Conservation (phyloP, 2,888 invertebrate genomes). For the Sinopyrophorus schimmeli region DNA sequence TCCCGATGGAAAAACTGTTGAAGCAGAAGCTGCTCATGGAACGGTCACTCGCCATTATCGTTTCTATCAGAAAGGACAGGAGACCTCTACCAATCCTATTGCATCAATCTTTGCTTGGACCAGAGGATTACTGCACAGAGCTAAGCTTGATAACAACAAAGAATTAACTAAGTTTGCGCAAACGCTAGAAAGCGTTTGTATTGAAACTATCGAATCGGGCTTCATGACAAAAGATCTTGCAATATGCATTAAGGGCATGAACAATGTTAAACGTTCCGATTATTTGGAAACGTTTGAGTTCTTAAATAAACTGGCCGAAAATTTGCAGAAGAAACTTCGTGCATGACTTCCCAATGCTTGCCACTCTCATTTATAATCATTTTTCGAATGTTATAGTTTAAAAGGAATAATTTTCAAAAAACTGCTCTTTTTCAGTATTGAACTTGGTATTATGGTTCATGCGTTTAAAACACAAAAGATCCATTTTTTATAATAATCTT, state of each 20-base stretch:
- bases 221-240: conserved; percentile 98
- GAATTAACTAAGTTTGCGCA: conserved; percentile 79
- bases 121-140: conserved; percentile 88
- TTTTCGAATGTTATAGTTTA: too few species aligned
- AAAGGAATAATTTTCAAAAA: too few species aligned
- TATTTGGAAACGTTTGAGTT: conserved; percentile 98
- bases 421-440: too few species aligned
- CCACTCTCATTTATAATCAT: conserved; percentile 9
- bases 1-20: conserved; percentile 97
- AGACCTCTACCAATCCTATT: conserved; percentile 98
- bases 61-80: conserved; percentile 90
- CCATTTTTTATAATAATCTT: too few species aligned
- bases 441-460: too few species aligned
- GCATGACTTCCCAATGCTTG: conserved; percentile 1
- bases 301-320: conserved; percentile 91
- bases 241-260: conserved; percentile 95
- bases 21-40: conserved; percentile 98
- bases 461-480: too few species aligned
- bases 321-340: conserved; percentile 68
- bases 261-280: conserved; percentile 73
- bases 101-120: conserved; percentile 99
- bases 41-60: conserved; percentile 93
- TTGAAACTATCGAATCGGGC: conserved; percentile 93
- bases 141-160: conserved; percentile 86
- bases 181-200: conserved; percentile 85